Percentiles rank a stretch among this genome's conserved stretches.
These are phyloP conservation scores for Clostera curtula DNA, from an alignment of 2,888 invertebrate species.

Conservation along the genomic window DNA sequence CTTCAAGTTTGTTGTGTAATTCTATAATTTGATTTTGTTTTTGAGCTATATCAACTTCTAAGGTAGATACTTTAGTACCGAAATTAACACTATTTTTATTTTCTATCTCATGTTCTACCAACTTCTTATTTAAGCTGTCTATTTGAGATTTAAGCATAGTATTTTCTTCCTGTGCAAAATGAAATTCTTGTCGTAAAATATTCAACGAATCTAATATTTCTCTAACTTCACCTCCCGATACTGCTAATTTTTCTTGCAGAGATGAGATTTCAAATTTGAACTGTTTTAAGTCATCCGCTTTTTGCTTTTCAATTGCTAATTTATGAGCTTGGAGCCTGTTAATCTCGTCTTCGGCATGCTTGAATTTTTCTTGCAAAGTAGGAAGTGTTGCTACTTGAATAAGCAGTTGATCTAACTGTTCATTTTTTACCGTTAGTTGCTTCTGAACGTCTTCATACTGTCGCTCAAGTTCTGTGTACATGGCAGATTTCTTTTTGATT, in stretches of 20 bases:
- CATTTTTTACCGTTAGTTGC: slow-evolving; percentile 41
- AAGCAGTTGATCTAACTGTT: slow-evolving; percentile 43
- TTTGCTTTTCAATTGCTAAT: slow-evolving; percentile 39
- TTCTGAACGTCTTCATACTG: slow-evolving; percentile 53
- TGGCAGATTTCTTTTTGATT: slow-evolving; percentile 81
- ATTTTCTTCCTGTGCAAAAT: slow-evolving; percentile 39
- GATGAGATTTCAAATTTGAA: slow-evolving; percentile 35
- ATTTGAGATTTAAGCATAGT: slow-evolving; percentile 36
- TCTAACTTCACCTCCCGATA: slow-evolving; percentile 34
- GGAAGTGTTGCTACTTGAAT: slow-evolving; percentile 52
- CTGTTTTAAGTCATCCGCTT: slow-evolving; percentile 32
- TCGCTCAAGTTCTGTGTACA: slow-evolving; percentile 79
- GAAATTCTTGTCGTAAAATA: slow-evolving; percentile 37
- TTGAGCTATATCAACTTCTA: slow-evolving; percentile 49
- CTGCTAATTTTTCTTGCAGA: slow-evolving; percentile 31
- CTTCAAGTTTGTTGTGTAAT: slow-evolving; percentile 43
- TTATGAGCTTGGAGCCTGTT: slow-evolving; percentile 44
- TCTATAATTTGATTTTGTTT: slow-evolving; percentile 53
- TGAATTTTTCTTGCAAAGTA: slow-evolving; percentile 51
- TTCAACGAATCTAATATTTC: slow-evolving; percentile 36
- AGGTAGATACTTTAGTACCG: slow-evolving; percentile 48
- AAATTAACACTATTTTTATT: slow-evolving; percentile 56
- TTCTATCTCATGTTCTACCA: slow-evolving; percentile 57
- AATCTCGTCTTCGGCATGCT: slow-evolving; percentile 55
- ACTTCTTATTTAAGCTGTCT: slow-evolving; percentile 51